phyloP scores from a whole-genome alignment of 2,888 invertebrate genomes.

The Leptopterna dolabrata region DNA sequence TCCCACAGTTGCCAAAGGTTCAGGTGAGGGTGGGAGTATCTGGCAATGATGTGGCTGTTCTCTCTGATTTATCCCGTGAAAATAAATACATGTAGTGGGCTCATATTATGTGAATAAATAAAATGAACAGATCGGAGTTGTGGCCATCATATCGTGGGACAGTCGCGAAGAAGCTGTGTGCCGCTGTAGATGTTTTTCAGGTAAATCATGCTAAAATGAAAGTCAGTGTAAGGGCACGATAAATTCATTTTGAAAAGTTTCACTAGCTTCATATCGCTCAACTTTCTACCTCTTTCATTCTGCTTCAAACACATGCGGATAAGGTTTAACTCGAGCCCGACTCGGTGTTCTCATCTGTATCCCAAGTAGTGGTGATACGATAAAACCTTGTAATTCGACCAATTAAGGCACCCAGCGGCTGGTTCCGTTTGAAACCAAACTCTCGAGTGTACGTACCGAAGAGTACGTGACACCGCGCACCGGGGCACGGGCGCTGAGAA shows the following conservation, averaged over 20 bases:
- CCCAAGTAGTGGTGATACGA: background rate
- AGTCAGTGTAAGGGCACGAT: too few relatives aligned
- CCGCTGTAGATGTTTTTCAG: too few relatives aligned
- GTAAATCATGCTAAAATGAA: too few relatives aligned
- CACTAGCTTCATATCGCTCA: background rate
- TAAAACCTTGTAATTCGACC: slow-evolving; percentile 37
- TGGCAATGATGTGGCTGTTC: too few relatives aligned
- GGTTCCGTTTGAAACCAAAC: background rate
- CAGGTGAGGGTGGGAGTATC: too few relatives aligned
- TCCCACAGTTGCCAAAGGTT: too few relatives aligned
- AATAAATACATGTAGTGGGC: too few relatives aligned
- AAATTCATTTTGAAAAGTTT: background rate
- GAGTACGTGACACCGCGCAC: background rate
- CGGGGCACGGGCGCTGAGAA: background rate
- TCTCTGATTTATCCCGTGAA: too few relatives aligned
- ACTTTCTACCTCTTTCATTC: background rate
- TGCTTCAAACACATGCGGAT: background rate
- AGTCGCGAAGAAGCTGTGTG: too few relatives aligned
- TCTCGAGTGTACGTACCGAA: background rate
- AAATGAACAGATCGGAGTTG: too few relatives aligned
- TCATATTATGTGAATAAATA: too few relatives aligned
- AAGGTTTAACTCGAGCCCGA: background rate
- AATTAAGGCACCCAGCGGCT: slow-evolving; percentile 31
- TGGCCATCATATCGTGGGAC: too few relatives aligned
- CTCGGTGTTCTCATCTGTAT: background rate